Evolutionary conservation across 2,113 vertebrate species (phyloP), one percentile per base, ranked within the genome.

Genomic region (Notechis scutatus): DNA sequence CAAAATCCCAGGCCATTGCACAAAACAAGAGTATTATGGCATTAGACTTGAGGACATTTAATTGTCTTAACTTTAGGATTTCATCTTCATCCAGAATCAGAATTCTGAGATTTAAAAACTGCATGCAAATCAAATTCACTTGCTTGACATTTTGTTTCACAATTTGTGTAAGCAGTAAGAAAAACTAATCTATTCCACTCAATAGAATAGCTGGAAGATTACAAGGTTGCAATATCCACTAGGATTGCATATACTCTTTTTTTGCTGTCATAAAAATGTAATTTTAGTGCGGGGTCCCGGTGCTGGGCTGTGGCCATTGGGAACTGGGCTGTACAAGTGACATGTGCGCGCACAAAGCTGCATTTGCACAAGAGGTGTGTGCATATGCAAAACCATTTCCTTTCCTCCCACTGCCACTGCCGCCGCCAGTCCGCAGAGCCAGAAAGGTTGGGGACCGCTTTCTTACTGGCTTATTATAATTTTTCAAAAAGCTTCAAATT

Each of bases 321-420:
- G 57, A 59, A 59, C 57, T 10, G 57, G 57, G 57, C 57, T 61
- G 57, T 8, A 61, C 23, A 26, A 26, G 9, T 61, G 57, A 3
- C 57, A 61, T 26, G 8, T 61, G 23, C 26, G 24, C 1, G 3
- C 57, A 26, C 57, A 26, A 61, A 24, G 24, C 57, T 61, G 9
- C 57, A 61, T 61, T 61, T 61, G 57, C 9, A 8, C 57, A 61
- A 61, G 57, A 61, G 23, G 57, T 3, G 9, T 7, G 1, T 10
- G 9, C 23, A 26, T 1, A 3, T 26, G 23, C 23, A 61, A 61
- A 61, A 59, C 9, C 8, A 26, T 61, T 24, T 24, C 57, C 23
- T 10, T 24, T 57, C 21, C 20, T 2, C 21, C 6, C 1, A 5
- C 21, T 8, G 2, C 8, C 24, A 0, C 57, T 23, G 1, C 3